phyloP scores from a whole-genome alignment of 2,888 invertebrate genomes.

The Hypena proboscidalis region DNA sequence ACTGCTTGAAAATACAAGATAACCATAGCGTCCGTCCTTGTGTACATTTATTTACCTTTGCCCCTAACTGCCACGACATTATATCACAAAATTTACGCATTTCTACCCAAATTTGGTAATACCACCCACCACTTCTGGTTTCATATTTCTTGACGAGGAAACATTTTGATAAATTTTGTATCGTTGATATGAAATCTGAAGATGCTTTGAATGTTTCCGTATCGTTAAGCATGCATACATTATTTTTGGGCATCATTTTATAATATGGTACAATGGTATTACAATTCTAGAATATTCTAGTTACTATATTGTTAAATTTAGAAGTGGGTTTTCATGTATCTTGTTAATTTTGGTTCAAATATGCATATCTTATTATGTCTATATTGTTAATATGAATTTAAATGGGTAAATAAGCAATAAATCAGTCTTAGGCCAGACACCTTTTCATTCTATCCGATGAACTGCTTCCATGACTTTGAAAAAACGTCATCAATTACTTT shows the following conservation, averaged over 20 bases:
- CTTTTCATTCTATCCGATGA: no score
- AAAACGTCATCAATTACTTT: no score
- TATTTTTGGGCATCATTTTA: not conserved
- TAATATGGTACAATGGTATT: not conserved
- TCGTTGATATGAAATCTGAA: not conserved
- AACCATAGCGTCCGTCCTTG: not conserved
- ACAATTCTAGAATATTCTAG: not conserved
- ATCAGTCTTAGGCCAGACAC: no score
- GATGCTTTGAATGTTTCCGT: slow-evolving; percentile 14
- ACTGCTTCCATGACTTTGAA: no score
- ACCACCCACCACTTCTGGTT: slow-evolving; percentile 9
- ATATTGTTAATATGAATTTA: no score
- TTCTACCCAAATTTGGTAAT: not conserved
- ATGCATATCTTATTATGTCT: no score
- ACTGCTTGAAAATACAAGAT: not conserved
- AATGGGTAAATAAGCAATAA: no score
- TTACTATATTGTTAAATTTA: slow-evolving; percentile 1
- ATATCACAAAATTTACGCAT: slow-evolving; percentile 2
- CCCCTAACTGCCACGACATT: not conserved
- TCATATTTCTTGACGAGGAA: slow-evolving; percentile 15
- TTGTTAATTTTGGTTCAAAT: no score
- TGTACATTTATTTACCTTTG: not conserved
- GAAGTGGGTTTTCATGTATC: no score
- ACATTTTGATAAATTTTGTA: slow-evolving; percentile 6
- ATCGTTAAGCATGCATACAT: slow-evolving; percentile 2